These are phyloP conservation scores for Tamandua tetradactyla DNA, from an alignment of 2,797 vertebrate genomes.

Conservation along the genomic window DNA sequence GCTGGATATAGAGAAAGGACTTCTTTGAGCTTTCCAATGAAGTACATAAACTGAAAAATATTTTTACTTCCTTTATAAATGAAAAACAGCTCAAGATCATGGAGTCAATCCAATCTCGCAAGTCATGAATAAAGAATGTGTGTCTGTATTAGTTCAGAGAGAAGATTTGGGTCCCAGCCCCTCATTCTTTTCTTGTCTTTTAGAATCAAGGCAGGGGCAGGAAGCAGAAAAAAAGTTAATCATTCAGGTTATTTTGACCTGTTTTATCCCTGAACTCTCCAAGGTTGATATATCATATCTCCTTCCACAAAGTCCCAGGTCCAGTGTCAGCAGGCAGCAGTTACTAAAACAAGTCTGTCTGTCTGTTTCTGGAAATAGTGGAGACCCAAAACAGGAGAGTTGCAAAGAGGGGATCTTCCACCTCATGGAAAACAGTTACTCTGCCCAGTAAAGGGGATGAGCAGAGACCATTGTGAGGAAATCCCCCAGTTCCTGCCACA, in stretches of 20 bases:
- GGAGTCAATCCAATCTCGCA: background rate
- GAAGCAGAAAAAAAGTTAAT: background rate
- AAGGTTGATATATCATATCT: background rate
- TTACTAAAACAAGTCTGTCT: background rate
- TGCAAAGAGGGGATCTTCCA: background rate
- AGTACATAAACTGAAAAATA: background rate
- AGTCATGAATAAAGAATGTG: background rate
- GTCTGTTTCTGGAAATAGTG: too few relatives aligned
- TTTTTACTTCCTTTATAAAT: background rate
- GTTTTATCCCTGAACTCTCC: background rate
- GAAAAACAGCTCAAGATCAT: background rate
- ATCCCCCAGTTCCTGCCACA: background rate
- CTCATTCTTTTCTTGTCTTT: background rate
- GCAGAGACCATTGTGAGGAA: background rate
- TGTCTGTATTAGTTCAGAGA: background rate
- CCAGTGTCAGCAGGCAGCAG: background rate
- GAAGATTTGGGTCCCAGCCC: background rate
- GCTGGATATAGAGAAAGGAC: background rate
- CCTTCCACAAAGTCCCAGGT: background rate
- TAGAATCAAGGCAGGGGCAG: background rate
- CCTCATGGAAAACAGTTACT: background rate
- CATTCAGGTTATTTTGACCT: background rate
- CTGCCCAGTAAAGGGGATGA: background rate
- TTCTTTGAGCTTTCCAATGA: background rate
- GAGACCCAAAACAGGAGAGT: background rate